These are phyloP conservation scores for Hemistola chrysoprasaria DNA, from an alignment of 2,888 invertebrate species.

Conservation along the genomic window DNA sequence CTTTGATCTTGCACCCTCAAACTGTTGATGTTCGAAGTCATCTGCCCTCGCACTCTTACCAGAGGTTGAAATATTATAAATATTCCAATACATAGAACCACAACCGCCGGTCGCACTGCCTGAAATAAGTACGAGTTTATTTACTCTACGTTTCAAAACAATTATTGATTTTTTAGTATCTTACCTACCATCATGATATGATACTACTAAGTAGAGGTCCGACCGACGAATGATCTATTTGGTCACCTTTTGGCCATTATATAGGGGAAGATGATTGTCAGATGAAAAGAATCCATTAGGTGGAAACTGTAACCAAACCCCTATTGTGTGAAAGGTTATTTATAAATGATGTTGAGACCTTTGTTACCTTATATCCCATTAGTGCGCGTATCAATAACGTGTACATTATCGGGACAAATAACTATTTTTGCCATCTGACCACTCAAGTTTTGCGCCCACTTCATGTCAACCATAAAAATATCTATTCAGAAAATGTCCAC, in stretches of 20 bases:
- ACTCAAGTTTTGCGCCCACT: too few species aligned
- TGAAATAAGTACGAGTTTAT: slow-evolving; percentile 45
- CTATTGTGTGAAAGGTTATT: slow-evolving; percentile 28
- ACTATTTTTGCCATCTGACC: slow-evolving; percentile 1
- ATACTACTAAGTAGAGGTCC: slow-evolving; percentile 28
- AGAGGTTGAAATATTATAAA: slow-evolving; percentile 50
- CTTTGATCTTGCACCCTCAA: slow-evolving; percentile 58
- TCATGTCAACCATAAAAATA: too few species aligned
- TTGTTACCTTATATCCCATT: slow-evolving; percentile 26
- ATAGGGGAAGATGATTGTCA: slow-evolving; percentile 59
- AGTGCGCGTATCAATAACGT: slow-evolving; percentile 4
- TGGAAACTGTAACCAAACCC: slow-evolving; percentile 29
- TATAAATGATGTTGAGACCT: slow-evolving; percentile 28
- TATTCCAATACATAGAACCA: slow-evolving; percentile 46
- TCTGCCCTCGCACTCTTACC: slow-evolving; percentile 46
- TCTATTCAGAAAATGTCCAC: too few species aligned
- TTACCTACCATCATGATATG: slow-evolving; percentile 51
- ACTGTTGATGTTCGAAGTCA: slow-evolving; percentile 48
- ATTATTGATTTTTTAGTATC: too few species aligned
- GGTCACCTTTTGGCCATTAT: slow-evolving; percentile 46
- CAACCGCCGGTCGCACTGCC: slow-evolving; percentile 43
- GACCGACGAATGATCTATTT: slow-evolving; percentile 34
- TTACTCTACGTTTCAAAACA: too few species aligned
- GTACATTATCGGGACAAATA: slow-evolving; percentile 2
- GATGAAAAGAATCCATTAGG: slow-evolving; percentile 64